Evolutionary conservation across 2,888 invertebrate genomes (phyloP), one percentile per base, ranked within the genome.

Genomic region (Eristalinus sepulchralis): DNA sequence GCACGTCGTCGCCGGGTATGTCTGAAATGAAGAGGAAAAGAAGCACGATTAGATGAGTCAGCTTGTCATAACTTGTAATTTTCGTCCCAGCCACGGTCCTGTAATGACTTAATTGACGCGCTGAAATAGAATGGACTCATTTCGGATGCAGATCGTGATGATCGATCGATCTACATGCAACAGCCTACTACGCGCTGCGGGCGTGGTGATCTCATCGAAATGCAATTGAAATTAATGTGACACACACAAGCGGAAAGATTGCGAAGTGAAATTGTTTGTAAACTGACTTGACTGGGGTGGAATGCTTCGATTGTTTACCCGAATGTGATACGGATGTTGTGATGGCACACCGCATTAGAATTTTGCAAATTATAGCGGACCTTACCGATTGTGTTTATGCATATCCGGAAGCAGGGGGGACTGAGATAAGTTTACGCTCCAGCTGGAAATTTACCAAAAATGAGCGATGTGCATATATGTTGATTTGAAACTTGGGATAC

Each of bases 1-100:
- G 93, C 77, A 97, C 95, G 27, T 94, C 94, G 88, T 93, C 92
- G 13, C 93, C 92, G 36, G 93, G 93, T 60, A 93, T 93, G 89
- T 94, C 94, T 92, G 83, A 47, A 88, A 88, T 89, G 6, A 27
- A 27, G 24, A 57, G 24, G 24, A 10, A 24, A 24, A 27, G 24
- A 3, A 22, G 55, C 62, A 53, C 57, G 67, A 81, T 81, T 76
- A 67, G 62, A 62, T 77, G 77, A 81, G 31, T 60, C 77, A 85
- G 76, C 53, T 57, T 39, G 34, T 66, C 60, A 71, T 36, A 55
- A 60, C 5, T 1, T 68, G 24, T 39, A 73, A 80, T 80, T 67
- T 62, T 24, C 36, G 34, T 34, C 62, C 17, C 24, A 60, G 27
- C 67, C 36, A 66, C 53, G 59, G 47, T 57, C 24, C 31, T 68